These are phyloP conservation scores for Leptinotarsa haldemani DNA, from an alignment of 2,888 invertebrate species.

Conservation along the genomic window DNA sequence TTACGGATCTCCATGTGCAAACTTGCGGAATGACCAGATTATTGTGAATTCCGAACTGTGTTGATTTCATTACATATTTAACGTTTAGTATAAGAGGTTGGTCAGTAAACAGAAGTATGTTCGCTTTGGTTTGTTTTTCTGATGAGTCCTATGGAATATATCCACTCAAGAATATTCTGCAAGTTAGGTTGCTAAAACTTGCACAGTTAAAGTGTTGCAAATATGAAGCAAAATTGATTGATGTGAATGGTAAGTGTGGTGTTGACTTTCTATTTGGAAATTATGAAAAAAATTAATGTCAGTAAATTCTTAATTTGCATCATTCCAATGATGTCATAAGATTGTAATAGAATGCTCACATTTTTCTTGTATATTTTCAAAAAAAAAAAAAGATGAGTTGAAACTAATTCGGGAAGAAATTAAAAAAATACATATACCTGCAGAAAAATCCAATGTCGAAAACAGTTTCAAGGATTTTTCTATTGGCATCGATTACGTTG, in stretches of 20 bases:
- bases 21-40: not conserved
- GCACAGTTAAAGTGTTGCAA: not conserved
- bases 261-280: not conserved
- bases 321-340: not conserved
- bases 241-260: not conserved
- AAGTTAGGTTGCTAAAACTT: not conserved
- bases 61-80: conserved; percentile 1
- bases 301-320: not conserved
- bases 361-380: not conserved
- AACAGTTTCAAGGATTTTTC: no score
- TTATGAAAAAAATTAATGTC: not conserved
- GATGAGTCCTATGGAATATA: conserved; percentile 4
- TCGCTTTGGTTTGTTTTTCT: conserved; percentile 6
- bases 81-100: not conserved
- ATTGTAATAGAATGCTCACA: no score
- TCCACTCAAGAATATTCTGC: not conserved
- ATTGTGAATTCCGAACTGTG: not conserved
- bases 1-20: conserved; percentile 2
- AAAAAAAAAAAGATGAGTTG: conserved; percentile 14
- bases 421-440: no score
- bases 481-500: no score
- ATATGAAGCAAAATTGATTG: conserved; percentile 2
- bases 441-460: no score
- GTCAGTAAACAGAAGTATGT: conserved; percentile 11
- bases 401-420: no score